Evolutionary conservation across 2,113 vertebrate genomes (phyloP).

Genomic region (Zosterops japonicus): DNA sequence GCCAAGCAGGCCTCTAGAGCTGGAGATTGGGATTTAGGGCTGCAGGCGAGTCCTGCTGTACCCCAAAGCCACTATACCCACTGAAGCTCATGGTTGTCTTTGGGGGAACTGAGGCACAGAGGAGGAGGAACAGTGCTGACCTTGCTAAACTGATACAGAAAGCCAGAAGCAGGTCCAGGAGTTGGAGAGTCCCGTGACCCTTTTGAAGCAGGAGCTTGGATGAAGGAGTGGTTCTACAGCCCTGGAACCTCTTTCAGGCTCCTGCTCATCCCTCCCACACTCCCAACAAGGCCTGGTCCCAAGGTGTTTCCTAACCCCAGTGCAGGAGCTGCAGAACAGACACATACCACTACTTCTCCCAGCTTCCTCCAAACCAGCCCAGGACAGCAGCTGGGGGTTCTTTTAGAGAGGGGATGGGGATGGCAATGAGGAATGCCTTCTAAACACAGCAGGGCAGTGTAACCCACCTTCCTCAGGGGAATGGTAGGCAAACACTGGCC

Average conservation of each 20-base stretch:
- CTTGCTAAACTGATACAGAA: rapidly evolving
- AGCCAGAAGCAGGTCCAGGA: background rate
- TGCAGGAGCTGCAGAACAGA: background rate
- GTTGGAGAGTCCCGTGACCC: background rate
- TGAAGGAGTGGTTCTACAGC: background rate
- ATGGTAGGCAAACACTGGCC: background rate
- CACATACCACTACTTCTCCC: background rate
- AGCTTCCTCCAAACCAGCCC: background rate
- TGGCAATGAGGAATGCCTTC: background rate
- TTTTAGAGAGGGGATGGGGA: background rate
- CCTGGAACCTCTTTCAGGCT: background rate
- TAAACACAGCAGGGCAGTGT: rapidly evolving
- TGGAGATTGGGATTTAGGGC: rapidly evolving
- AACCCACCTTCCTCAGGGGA: background rate
- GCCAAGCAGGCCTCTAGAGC: background rate
- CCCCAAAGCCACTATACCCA: background rate
- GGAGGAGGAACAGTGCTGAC: background rate
- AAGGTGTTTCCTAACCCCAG: background rate
- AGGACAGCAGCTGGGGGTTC: background rate
- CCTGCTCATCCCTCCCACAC: background rate
- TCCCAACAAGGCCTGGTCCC: background rate
- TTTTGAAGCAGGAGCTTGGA: background rate
- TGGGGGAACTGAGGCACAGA: background rate
- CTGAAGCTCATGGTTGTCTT: background rate
- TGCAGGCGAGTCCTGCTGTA: rapidly evolving